These are phyloP conservation scores for Cryptotis parvus DNA, from an alignment of 2,113 vertebrate genomes.

Conservation along the genomic window DNA sequence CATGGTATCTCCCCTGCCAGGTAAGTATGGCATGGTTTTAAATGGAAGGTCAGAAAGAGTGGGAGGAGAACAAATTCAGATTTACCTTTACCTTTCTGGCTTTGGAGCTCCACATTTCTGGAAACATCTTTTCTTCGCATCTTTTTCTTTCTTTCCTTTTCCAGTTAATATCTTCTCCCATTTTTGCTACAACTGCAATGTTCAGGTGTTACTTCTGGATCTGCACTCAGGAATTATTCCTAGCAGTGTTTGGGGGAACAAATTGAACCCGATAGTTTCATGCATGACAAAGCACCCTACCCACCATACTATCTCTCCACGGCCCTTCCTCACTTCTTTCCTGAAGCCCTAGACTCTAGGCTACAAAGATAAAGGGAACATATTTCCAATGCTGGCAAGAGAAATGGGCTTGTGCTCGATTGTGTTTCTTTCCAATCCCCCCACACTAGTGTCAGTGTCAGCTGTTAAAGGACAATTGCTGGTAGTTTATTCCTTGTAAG, in stretches of 20 bases:
- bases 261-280: too few relatives aligned
- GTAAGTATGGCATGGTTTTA: too few relatives aligned
- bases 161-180: too few relatives aligned
- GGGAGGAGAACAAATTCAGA: not conserved
- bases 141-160: not conserved
- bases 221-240: too few relatives aligned
- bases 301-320: too few relatives aligned
- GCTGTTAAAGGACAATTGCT: not conserved
- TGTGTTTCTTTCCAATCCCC: slow-evolving; percentile 37
- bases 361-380: not conserved
- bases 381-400: not conserved
- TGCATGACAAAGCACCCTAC: too few relatives aligned
- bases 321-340: not conserved
- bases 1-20: too few relatives aligned
- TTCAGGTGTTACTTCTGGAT: too few relatives aligned
- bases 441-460: not conserved
- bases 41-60: not conserved
- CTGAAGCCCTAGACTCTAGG: not conserved
- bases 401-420: not conserved
- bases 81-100: not conserved
- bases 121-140: not conserved
- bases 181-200: too few relatives aligned
- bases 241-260: too few relatives aligned
- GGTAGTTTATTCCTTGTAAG: not conserved
- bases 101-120: not conserved